These are phyloP conservation scores for Lutraria rhynchaena DNA, from an alignment of 1,140 invertebrate species.

Conservation along the genomic window DNA sequence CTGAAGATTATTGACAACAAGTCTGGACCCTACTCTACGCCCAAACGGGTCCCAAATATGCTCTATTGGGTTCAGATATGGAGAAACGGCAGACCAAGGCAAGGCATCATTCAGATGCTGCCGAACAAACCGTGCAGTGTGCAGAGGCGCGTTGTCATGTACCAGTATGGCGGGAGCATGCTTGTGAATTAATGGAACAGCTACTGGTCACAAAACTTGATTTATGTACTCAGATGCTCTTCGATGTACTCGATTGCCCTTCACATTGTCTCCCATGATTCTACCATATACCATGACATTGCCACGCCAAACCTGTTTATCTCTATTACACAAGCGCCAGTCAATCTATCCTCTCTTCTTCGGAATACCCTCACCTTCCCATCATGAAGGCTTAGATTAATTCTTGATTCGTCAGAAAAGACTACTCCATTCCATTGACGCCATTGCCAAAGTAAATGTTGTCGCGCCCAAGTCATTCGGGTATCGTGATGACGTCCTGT, in stretches of 20 bases:
- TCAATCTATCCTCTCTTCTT: too few species aligned
- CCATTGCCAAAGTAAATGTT: constrained; percentile 8
- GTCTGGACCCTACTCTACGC: constrained; percentile 7
- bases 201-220: constrained; percentile 22
- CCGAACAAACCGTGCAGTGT: constrained; percentile 4
- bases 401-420: too few species aligned
- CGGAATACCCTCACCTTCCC: too few species aligned
- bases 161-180: constrained; percentile 22
- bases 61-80: too few species aligned
- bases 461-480: not conserved
- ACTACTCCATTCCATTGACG: too few species aligned
- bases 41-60: not conserved
- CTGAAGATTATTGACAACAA: not conserved
- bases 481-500: not conserved
- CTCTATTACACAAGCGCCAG: too few species aligned
- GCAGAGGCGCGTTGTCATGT: constrained; percentile 36
- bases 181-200: not conserved
- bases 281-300: too few species aligned
- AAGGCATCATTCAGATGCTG: not conserved
- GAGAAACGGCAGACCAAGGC: not conserved
- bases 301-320: too few species aligned
- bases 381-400: constrained; percentile 8
- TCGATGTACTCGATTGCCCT: too few species aligned
- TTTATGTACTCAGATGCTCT: too few species aligned
- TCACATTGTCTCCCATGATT: too few species aligned